Conservation (phyloP, 2,113 vertebrate species). For the Muntiacus reevesi region DNA sequence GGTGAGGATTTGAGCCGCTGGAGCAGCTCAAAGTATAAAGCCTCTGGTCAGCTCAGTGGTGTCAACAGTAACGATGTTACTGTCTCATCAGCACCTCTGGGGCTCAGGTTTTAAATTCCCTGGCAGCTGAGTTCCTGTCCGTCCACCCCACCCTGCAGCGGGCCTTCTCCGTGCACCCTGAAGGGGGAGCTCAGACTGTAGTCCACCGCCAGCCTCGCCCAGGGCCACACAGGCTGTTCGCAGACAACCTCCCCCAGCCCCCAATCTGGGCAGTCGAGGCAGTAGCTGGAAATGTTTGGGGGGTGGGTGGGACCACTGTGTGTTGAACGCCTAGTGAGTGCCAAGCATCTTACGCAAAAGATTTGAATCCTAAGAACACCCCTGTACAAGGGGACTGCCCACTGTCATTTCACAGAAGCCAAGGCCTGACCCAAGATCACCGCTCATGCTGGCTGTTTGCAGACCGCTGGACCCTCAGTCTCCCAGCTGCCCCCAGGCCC, state of each 20-base stretch:
- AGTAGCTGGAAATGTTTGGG: too few species aligned
- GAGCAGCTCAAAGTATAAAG: fast-evolving
- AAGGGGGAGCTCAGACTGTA: background rate
- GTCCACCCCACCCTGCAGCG: fast-evolving
- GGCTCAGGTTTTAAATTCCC: background rate
- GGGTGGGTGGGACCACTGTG: background rate
- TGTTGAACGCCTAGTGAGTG: fast-evolving
- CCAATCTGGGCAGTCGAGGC: background rate
- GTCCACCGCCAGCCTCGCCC: fast-evolving
- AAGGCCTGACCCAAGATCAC: background rate
- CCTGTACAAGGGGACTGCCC: background rate
- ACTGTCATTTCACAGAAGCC: background rate
- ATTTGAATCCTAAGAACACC: background rate
- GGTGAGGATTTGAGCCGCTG: background rate
- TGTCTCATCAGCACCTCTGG: background rate
- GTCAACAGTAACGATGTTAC: fast-evolving
- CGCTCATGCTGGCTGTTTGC: background rate
- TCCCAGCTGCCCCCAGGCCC: background rate
- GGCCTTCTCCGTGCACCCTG: background rate
- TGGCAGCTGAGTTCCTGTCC: fast-evolving
- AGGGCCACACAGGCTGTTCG: background rate
- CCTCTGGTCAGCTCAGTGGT: background rate
- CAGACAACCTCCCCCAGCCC: fast-evolving
- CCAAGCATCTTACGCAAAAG: background rate
- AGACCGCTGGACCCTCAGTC: background rate